Percentiles rank a stretch among this genome's conserved stretches.
Conservation (phyloP, 2,888 invertebrate species). For the Chydorus sphaericus region DNA sequence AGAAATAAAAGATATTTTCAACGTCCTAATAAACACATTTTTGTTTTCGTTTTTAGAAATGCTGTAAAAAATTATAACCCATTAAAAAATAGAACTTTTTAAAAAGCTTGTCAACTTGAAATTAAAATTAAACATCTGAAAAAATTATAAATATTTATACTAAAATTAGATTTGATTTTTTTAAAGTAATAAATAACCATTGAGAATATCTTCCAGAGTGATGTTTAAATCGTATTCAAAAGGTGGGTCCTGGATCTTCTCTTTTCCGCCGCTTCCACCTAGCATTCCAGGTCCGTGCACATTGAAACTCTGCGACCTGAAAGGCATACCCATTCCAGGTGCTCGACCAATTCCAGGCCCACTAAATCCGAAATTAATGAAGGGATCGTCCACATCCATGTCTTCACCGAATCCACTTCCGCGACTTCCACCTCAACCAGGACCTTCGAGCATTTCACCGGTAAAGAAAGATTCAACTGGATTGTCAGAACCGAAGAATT, state of each 20-base stretch:
- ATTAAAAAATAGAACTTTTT: too few species aligned
- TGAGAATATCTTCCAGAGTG: constrained; percentile 58
- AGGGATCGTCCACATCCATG: constrained; percentile 60
- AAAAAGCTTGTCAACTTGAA: too few species aligned
- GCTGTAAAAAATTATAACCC: too few species aligned
- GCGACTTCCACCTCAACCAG: constrained; percentile 28
- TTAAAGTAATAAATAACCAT: too few species aligned
- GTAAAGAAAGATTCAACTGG: constrained; percentile 87
- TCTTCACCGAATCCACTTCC: constrained; percentile 54
- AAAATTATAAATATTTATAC: too few species aligned
- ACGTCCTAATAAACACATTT: too few species aligned
- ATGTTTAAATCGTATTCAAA: constrained; percentile 88
- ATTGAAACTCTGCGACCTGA: constrained; percentile 65
- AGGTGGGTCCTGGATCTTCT: constrained; percentile 67
- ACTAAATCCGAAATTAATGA: constrained; percentile 52
- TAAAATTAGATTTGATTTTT: too few species aligned
- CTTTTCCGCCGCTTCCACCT: constrained; percentile 40
- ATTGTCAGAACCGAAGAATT: constrained; percentile 89
- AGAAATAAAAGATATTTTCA: too few species aligned
- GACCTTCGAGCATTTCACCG: constrained; percentile 35
- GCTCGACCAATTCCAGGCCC: constrained; percentile 39
- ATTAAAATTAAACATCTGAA: too few species aligned
- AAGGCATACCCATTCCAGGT: too few species aligned
- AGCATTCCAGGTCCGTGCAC: too few species aligned
- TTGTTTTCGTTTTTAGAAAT: too few species aligned